A percentile compares a stretch with the other conserved stretches of the same genome.
Evolutionary conservation across 1,140 invertebrate genomes (phyloP).

Genomic region (Palaemon carinicauda): DNA sequence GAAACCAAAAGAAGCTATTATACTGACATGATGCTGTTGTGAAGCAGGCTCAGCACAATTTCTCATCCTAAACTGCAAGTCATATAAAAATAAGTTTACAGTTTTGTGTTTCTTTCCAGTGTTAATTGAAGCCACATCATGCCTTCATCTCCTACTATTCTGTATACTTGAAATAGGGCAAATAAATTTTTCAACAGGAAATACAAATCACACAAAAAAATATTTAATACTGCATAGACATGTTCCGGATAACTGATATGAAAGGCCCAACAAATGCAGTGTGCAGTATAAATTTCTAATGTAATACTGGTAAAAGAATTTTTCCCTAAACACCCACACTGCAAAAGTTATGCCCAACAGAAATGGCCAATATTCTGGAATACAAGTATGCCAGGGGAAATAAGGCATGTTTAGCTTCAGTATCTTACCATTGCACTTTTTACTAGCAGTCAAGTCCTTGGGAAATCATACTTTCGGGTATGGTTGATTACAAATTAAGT

Average conservation of each 20-base stretch:
- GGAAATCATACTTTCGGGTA: neutral
- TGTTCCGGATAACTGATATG: slow-evolving; percentile 15
- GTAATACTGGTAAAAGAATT: slow-evolving; percentile 41
- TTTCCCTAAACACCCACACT: slow-evolving; percentile 21
- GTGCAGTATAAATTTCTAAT: slow-evolving; percentile 15
- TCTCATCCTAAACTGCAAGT: slow-evolving; percentile 55
- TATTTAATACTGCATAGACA: slow-evolving; percentile 54
- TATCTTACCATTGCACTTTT: slow-evolving; percentile 53
- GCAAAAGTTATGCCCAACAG: neutral
- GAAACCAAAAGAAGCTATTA: slow-evolving; percentile 25
- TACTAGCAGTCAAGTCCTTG: slow-evolving; percentile 14
- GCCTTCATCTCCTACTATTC: slow-evolving; percentile 47
- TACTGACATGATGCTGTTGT: slow-evolving; percentile 46
- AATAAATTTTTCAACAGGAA: slow-evolving; percentile 24
- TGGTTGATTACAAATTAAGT: too few species aligned
- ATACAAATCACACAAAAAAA: slow-evolving; percentile 41
- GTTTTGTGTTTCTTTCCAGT: slow-evolving; percentile 56
- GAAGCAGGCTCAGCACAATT: slow-evolving; percentile 47
- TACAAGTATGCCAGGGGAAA: neutral
- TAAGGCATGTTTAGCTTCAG: slow-evolving; percentile 46
- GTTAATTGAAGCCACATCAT: slow-evolving; percentile 47
- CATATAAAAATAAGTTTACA: slow-evolving; percentile 50
- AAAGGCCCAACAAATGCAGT: slow-evolving; percentile 29
- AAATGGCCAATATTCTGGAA: neutral
- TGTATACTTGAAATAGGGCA: neutral